Evolutionary conservation across 2,888 invertebrate genomes (phyloP).

Genomic region (Pyrrhia umbra): DNA sequence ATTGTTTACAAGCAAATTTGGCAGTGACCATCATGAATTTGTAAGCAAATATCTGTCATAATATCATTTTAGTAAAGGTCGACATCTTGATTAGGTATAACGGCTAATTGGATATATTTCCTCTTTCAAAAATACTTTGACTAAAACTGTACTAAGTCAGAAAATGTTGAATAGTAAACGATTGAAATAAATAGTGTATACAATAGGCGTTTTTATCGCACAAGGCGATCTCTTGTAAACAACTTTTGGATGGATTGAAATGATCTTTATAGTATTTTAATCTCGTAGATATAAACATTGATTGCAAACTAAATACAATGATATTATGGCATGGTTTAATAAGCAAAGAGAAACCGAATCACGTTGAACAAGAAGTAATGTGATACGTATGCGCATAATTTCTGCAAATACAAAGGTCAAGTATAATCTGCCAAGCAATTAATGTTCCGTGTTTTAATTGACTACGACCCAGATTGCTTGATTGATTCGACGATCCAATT

Average conservation of each 20-base stretch:
- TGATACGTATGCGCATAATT: slow-evolving; percentile 39
- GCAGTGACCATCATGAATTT: slow-evolving; percentile 26
- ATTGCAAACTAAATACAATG: too few relatives aligned
- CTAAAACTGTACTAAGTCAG: background rate
- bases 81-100: background rate
- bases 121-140: background rate
- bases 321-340: background rate
- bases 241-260: background rate
- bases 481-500: slow-evolving; percentile 58
- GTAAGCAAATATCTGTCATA: slow-evolving; percentile 20
- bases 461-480: slow-evolving; percentile 54
- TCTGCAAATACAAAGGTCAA: slow-evolving; percentile 56
- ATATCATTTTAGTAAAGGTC: slow-evolving; percentile 31
- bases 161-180: background rate
- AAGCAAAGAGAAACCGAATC: slow-evolving; percentile 1
- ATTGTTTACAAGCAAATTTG: slow-evolving; percentile 33
- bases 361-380: slow-evolving; percentile 25
- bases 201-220: background rate
- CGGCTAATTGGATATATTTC: background rate
- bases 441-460: slow-evolving; percentile 57
- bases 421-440: slow-evolving; percentile 55
- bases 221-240: background rate
- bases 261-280: background rate
- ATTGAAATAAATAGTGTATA: background rate
- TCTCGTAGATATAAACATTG: background rate